Evolutionary conservation across 1,140 invertebrate species (phyloP).

Genomic region (Berghia stephanieae): DNA sequence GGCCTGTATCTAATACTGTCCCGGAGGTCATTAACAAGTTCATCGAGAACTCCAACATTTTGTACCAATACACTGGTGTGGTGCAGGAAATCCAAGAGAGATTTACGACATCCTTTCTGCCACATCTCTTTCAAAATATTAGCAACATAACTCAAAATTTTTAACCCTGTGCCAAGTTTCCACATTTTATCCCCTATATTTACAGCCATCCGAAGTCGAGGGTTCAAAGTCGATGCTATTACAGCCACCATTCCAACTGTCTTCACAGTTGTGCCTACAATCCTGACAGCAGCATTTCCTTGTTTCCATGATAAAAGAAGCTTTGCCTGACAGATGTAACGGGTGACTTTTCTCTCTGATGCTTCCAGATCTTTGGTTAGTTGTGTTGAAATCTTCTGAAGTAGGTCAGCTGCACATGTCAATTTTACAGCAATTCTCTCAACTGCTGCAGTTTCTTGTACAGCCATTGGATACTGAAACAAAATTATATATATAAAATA

Average conservation of each 20-base stretch:
- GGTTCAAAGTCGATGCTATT: conserved; percentile 13
- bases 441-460: not conserved
- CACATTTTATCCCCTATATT: conserved; percentile 18
- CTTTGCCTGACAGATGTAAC: conserved; percentile 12
- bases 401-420: conserved; percentile 12
- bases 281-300: conserved; percentile 15
- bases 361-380: not conserved
- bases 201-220: not conserved
- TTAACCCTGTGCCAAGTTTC: conserved; percentile 27
- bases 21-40: conserved; percentile 18
- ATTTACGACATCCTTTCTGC: conserved; percentile 18
- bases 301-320: conserved; percentile 21
- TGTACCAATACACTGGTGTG: not conserved
- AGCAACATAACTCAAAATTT: conserved; percentile 1
- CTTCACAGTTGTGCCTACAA: conserved; percentile 19
- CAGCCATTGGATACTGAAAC: no score
- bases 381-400: not conserved
- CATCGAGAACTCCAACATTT: conserved; percentile 8
- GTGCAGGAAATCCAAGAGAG: conserved; percentile 12
- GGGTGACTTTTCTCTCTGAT: not conserved
- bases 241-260: conserved; percentile 5
- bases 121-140: conserved; percentile 12
- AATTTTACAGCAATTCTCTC: conserved; percentile 13
- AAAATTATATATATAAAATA: no score
- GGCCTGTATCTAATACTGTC: no score